These are phyloP conservation scores for Lasioglossum zephyrum DNA, from an alignment of 2,888 invertebrate species.

Conservation along the genomic window DNA sequence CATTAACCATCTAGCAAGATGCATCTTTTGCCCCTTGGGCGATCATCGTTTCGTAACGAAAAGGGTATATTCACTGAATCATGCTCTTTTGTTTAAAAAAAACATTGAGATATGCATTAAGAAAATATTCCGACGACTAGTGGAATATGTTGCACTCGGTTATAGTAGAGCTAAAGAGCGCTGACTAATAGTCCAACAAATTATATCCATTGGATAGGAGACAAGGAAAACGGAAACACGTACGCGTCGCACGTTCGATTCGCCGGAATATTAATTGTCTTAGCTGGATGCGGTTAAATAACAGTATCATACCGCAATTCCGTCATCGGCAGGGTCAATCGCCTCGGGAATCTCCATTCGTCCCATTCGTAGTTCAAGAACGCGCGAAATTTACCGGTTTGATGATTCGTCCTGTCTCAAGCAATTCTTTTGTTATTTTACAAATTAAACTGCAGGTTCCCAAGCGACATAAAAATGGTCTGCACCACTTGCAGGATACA, in stretches of 20 bases:
- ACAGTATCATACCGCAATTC: slow-evolving; percentile 48
- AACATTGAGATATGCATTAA: background rate
- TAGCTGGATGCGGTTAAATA: slow-evolving; percentile 51
- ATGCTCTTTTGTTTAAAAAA: background rate
- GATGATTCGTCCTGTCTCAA: background rate
- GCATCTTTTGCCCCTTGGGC: background rate
- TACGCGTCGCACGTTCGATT: slow-evolving; percentile 27
- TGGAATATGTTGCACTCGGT: background rate
- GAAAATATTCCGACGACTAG: background rate
- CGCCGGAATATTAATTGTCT: slow-evolving; percentile 64
- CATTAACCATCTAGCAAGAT: background rate
- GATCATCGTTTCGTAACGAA: background rate
- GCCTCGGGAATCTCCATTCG: slow-evolving; percentile 40
- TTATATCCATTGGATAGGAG: slow-evolving; percentile 11
- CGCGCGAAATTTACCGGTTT: slow-evolving; percentile 24
- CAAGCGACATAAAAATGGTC: background rate
- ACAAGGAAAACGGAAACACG: slow-evolving; percentile 48
- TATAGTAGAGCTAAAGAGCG: background rate
- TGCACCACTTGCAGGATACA: background rate
- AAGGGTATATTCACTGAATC: background rate
- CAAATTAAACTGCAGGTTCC: background rate
- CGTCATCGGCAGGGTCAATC: slow-evolving; percentile 56
- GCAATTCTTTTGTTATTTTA: background rate
- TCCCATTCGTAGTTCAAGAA: slow-evolving; percentile 38
- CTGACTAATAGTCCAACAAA: background rate